These are phyloP conservation scores for Dolichallabes microphthalmus DNA, from an alignment of 2,113 vertebrate genomes.

Conservation along the genomic window DNA sequence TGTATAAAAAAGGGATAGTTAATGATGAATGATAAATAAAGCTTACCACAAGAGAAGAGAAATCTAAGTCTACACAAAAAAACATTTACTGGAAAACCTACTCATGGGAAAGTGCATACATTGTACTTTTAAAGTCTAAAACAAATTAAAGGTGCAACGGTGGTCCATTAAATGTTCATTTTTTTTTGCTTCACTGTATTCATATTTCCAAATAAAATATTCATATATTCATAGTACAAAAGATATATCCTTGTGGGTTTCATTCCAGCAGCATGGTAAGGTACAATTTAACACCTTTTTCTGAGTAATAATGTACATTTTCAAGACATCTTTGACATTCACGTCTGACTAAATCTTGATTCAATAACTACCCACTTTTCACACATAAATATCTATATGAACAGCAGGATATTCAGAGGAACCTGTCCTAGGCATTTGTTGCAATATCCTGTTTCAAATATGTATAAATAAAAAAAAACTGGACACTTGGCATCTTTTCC, in stretches of 20 bases:
- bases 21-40: not conserved
- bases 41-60: not conserved
- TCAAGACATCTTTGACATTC: not conserved
- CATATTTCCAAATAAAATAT: not conserved
- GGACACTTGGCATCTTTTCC: slow-evolving; percentile 68
- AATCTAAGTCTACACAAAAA: not conserved
- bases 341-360: not conserved
- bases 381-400: slow-evolving; percentile 20
- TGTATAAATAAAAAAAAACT: slow-evolving; percentile 68
- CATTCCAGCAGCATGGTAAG: not conserved
- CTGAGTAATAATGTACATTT: not conserved
- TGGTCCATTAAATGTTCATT: not conserved
- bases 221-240: not conserved
- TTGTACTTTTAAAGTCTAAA: not conserved
- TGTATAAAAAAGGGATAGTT: not conserved
- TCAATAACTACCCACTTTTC: not conserved
- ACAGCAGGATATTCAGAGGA: slow-evolving; percentile 34
- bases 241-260: not conserved
- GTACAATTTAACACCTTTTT: not conserved
- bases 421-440: slow-evolving; percentile 44
- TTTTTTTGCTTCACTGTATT: not conserved
- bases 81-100: not conserved
- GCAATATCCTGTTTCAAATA: slow-evolving; percentile 60
- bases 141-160: not conserved
- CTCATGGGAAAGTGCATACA: not conserved